A percentile compares a stretch with the other conserved stretches of the same genome.
Evolutionary conservation across 2,113 vertebrate species (phyloP).

Genomic region (Epinephelus cyanopodus): DNA sequence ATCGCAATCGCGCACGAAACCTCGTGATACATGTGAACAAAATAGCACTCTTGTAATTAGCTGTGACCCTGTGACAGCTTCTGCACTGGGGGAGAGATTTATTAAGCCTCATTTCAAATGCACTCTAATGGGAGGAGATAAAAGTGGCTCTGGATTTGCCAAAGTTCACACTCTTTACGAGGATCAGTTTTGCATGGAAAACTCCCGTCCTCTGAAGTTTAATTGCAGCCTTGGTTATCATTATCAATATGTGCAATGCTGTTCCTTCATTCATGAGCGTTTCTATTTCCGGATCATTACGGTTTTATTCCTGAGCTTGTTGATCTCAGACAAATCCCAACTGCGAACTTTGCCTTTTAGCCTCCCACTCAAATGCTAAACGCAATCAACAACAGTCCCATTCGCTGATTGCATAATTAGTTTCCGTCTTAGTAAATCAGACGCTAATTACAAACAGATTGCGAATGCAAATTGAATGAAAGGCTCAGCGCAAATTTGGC

Average conservation of each 20-base stretch:
- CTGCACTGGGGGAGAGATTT: conserved; percentile 27
- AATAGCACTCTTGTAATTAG: conserved; percentile 36
- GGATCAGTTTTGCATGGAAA: conserved; percentile 42
- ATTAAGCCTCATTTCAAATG: conserved; percentile 39
- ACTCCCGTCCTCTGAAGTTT: conserved; percentile 40
- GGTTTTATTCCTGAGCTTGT: conserved; percentile 2
- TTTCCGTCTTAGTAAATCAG: conserved; percentile 32
- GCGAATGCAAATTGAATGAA: conserved; percentile 42
- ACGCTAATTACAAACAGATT: conserved; percentile 50
- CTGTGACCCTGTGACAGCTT: conserved; percentile 23
- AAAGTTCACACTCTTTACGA: neutral
- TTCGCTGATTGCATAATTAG: conserved; percentile 38
- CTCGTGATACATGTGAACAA: conserved; percentile 10
- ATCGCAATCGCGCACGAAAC: neutral
- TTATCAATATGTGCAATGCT: neutral
- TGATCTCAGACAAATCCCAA: conserved; percentile 30
- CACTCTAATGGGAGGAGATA: conserved; percentile 30
- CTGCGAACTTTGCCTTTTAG: conserved; percentile 38
- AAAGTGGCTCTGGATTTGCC: conserved; percentile 22
- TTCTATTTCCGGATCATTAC: conserved; percentile 6
- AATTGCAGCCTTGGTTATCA: conserved; percentile 21
- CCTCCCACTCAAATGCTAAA: neutral
- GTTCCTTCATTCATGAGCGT: conserved; percentile 10
- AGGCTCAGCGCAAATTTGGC: neutral
- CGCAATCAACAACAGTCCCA: conserved; percentile 14